Evolutionary conservation across 2,888 invertebrate genomes (phyloP).

Genomic region (Lepidochitona cinerea): DNA sequence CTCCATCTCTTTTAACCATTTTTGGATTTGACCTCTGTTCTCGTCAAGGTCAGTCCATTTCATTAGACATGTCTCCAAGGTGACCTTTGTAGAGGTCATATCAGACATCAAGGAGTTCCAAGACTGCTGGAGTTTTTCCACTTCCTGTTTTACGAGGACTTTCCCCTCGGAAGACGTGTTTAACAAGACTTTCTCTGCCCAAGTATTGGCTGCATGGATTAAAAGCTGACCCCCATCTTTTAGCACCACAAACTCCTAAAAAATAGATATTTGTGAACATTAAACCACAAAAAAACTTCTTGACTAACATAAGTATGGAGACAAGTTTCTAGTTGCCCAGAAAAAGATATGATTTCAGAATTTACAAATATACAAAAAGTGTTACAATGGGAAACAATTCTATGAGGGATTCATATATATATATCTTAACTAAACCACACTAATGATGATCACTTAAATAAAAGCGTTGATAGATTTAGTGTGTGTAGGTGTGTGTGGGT

Average conservation of each 20-base stretch:
- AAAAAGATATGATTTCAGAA: too few relatives aligned
- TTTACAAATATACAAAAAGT: too few relatives aligned
- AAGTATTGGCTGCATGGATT: constrained; percentile 89
- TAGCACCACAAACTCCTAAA: constrained; percentile 86
- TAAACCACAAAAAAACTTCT: too few relatives aligned
- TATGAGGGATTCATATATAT: too few relatives aligned
- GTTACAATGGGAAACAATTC: too few relatives aligned
- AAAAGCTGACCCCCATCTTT: constrained; percentile 94
- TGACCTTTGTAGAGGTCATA: constrained; percentile 90
- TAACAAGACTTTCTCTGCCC: constrained; percentile 90
- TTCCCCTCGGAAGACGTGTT: constrained; percentile 93
- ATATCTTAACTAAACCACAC: too few relatives aligned
- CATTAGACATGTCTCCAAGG: constrained; percentile 89
- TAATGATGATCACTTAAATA: too few relatives aligned
- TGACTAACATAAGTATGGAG: too few relatives aligned
- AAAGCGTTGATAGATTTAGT: too few relatives aligned
- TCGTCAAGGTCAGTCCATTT: constrained; percentile 95
- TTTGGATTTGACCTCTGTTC: constrained; percentile 92
- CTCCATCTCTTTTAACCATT: constrained; percentile 95
- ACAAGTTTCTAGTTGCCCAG: too few relatives aligned
- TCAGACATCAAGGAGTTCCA: constrained; percentile 90
- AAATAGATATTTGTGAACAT: too few relatives aligned
- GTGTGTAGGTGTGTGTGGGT: too few relatives aligned
- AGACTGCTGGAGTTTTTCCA: constrained; percentile 87
- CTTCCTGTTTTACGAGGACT: constrained; percentile 85